Evolutionary conservation across 2,888 invertebrate genomes (phyloP), one percentile per base, ranked within the genome.

Genomic region (Operophtera brumata): DNA sequence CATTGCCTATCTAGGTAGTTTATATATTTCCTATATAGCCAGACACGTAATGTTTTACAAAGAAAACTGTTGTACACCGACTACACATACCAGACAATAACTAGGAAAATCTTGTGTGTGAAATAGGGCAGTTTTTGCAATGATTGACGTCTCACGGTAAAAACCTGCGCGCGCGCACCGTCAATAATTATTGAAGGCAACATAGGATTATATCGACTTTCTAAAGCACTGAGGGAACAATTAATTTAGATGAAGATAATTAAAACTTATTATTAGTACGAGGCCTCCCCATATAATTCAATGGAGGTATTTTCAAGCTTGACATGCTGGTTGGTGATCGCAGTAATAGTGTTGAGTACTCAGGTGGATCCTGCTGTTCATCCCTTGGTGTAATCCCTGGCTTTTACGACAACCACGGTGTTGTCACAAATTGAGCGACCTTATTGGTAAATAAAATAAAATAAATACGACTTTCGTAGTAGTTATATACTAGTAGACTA

Each of bases 81-180:
- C 43, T 14, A 11, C 20, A 14, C 20, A 20, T 50, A 25, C 1
- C 10, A 55, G 42, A 86, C 83, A 87, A 86, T 87, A 75, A 77
- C 68, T 66, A 80, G 86, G 86, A 86, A 86, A 85, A 80, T 57
- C 67, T 64, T 51, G 57, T 65, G 64, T 86, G 87, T 66, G 87
- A 88, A 87, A 72, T 80, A 62, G 85, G 70, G 59, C 85, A 77
- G 61, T 82, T 83, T 81, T 86, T 86, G 72, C 66, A 66, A 61
- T 36, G 36, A 42, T n/a, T 25, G 20, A 41, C 28, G 42, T 59
- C 48, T 14, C 51, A 35, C 36, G 35, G 43, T 25, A 55, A 55
- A 48, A 49, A 60, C 39, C 42, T 43, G 40, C 42, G 37, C 41
- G 32, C 12, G 47, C 10, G 41, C 49, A 46, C 28, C 37, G 8